Conservation (phyloP, 2,888 invertebrate species). For the Rapana venosa region DNA sequence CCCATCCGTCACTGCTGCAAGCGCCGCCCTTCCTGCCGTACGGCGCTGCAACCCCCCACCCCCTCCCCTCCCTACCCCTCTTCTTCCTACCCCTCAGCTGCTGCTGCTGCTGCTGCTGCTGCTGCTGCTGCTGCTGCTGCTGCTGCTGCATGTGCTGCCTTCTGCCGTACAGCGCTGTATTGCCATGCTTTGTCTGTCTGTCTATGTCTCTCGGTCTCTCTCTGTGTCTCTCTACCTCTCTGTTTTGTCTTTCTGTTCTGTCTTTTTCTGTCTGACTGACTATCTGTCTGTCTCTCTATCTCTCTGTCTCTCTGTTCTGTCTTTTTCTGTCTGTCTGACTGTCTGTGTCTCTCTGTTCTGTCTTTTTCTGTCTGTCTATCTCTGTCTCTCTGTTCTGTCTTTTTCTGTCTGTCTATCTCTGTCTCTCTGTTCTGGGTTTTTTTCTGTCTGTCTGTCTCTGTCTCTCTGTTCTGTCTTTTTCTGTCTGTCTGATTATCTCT, state of each 20-base stretch:
- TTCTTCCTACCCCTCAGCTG: too few species aligned
- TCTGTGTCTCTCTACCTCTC: neutral
- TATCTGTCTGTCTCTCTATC: neutral
- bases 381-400: too few species aligned
- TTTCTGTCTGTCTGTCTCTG: too few species aligned
- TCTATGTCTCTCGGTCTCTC: neutral
- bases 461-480: too few species aligned
- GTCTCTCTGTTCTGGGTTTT: too few species aligned
- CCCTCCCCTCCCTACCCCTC: neutral
- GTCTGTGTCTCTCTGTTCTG: too few species aligned
- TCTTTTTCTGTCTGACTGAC: neutral
- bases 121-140: neutral
- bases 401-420: too few species aligned
- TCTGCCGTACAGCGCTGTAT: neutral
- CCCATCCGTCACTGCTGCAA: conserved; percentile 35
- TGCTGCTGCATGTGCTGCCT: neutral
- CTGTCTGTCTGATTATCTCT: too few species aligned
- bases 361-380: too few species aligned
- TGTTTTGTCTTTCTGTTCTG: neutral
- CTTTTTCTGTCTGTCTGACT: neutral
- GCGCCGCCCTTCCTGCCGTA: neutral
- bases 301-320: neutral
- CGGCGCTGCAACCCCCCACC: neutral
- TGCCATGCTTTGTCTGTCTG: neutral
- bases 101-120: neutral